Percentiles rank a stretch among this genome's conserved stretches.
Conservation (phyloP, 2,113 vertebrate genomes). For the Lagopus leucura region DNA sequence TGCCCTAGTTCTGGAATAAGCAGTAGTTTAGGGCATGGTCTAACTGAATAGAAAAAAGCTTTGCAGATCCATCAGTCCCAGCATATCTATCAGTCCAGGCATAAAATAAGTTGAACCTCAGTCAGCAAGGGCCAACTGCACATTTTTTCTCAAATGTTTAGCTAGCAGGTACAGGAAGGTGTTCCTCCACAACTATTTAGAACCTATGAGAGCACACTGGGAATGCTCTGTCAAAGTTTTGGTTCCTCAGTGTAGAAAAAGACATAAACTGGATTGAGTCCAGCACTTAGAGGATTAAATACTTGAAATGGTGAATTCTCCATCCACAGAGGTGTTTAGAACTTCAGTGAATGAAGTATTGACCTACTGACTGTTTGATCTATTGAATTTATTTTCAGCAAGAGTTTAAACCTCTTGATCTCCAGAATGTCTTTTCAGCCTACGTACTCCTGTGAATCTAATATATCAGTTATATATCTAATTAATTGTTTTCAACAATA, state of each 20-base stretch:
- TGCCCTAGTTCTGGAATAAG: background rate
- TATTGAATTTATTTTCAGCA: background rate
- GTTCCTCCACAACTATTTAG: background rate
- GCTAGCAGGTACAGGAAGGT: background rate
- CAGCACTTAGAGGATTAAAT: background rate
- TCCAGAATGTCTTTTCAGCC: background rate
- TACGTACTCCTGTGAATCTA: background rate
- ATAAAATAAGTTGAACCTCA: background rate
- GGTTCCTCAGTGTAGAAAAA: background rate
- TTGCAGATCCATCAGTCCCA: background rate
- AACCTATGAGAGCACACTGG: background rate
- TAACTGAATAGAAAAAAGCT: background rate
- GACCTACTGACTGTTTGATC: background rate
- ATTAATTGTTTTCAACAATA: background rate
- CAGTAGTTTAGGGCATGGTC: background rate
- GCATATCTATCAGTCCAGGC: background rate
- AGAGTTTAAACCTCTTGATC: fast-evolving
- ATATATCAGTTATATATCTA: background rate
- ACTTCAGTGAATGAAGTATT: background rate
- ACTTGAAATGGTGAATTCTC: background rate
- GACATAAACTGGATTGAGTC: background rate
- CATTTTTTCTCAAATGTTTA: background rate
- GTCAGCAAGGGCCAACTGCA: background rate
- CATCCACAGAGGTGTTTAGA: background rate
- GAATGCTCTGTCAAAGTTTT: background rate